Evolutionary conservation across 2,113 vertebrate species (phyloP).

Genomic region (Cheirogaleus medius): DNA sequence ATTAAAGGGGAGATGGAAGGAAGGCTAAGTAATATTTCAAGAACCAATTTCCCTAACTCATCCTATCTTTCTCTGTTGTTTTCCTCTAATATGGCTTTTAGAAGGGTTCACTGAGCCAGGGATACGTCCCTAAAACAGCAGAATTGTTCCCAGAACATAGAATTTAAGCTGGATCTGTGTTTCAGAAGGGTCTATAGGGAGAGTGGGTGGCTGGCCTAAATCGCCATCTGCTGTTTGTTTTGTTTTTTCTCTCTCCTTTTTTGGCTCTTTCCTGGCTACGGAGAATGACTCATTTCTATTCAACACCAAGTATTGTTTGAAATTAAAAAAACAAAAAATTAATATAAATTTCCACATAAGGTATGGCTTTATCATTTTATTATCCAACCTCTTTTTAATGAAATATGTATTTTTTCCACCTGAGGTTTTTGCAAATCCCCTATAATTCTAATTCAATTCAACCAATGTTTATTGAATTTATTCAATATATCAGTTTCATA

Average conservation of each 20-base stretch:
- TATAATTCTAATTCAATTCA: not conserved
- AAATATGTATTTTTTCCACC: not conserved
- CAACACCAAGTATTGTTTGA: not conserved
- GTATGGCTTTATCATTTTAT: not conserved
- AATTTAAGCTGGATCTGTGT: not conserved
- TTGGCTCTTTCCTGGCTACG: constrained; percentile 16
- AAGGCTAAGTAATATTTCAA: not conserved
- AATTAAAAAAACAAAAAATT: not conserved
- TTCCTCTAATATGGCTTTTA: not conserved
- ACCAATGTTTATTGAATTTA: not conserved
- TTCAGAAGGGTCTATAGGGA: not conserved
- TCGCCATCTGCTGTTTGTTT: constrained; percentile 56
- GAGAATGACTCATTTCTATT: constrained; percentile 32
- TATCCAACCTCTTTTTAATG: not conserved
- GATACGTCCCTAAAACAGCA: not conserved
- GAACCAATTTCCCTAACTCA: not conserved
- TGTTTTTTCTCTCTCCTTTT: not conserved
- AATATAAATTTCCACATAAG: not conserved
- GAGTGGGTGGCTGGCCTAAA: not conserved
- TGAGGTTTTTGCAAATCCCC: not conserved
- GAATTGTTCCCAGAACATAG: not conserved
- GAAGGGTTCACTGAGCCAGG: not conserved
- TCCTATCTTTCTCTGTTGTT: not conserved
- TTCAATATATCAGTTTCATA: not conserved
- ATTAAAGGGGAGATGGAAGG: not conserved